Percentiles rank a stretch among this genome's conserved stretches.
These are phyloP conservation scores for Episyrphus balteatus DNA, from an alignment of 1,140 invertebrate species.

Conservation along the genomic window DNA sequence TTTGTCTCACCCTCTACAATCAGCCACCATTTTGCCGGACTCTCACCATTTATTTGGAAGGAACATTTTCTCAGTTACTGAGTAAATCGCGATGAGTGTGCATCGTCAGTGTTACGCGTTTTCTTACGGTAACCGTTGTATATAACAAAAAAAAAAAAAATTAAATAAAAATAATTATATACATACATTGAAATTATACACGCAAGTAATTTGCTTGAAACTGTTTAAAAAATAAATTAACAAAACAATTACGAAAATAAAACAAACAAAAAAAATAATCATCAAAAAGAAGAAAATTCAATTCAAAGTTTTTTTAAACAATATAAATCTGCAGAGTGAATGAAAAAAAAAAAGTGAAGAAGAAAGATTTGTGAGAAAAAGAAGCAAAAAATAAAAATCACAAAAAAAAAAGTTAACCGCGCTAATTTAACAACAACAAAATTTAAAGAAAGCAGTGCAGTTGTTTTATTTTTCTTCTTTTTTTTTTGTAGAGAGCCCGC, in stretches of 20 bases:
- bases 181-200: conserved; percentile 3
- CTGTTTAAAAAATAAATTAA: background rate
- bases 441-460: background rate
- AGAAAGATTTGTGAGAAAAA: background rate
- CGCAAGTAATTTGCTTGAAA: background rate
- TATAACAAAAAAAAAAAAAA: conserved; percentile 6
- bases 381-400: background rate
- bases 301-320: background rate
- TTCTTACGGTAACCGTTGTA: conserved; percentile 5
- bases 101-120: conserved; percentile 9
- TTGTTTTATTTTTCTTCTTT: background rate
- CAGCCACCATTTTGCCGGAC: background rate
- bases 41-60: background rate
- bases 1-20: no score
- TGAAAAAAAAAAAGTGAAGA: background rate
- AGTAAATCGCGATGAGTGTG: conserved; percentile 14
- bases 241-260: conserved; percentile 3
- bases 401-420: background rate
- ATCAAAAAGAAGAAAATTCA: background rate
- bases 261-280: conserved; percentile 3
- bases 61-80: conserved; percentile 9
- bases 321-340: background rate
- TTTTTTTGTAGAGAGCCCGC: background rate
- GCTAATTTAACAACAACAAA: background rate
- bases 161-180: conserved; percentile 2